Base-by-base conservation (phyloP, 2,888 invertebrate species). In the Drosophila quinaria region DNA sequence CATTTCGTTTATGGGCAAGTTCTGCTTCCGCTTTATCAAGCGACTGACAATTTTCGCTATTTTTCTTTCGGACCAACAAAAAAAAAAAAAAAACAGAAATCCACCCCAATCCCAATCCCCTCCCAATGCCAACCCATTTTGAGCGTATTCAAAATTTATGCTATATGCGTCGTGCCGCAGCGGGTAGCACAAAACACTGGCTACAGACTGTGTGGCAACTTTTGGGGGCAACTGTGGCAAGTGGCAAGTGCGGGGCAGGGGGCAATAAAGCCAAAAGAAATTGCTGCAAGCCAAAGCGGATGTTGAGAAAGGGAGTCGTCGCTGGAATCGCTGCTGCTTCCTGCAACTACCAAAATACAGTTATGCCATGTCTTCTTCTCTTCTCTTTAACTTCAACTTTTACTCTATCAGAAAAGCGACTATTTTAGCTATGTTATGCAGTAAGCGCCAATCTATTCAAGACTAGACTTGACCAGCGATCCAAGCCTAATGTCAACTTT, bases 1-100 rank as follows among this genome's bases (percentile, higher is more conserved):
- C 86, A 87, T 88, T 87, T 87, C 86, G 86, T 87, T 87, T 87
- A 87, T 87, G 87, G 89, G 82, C 86, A 88, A 87, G 86, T 88
- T 87, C 82, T 88, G 89, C 86, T 87, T 85, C 84, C 84, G 84
- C 82, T 85, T 87, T 85, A 86, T 86, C 88, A 86, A 86, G 88
- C 87, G 87, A 81, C 86, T 88, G 87, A 88, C 86, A 86, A 84
- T 88, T 86, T 88, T 88, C 87, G 87, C 86, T 80, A 79, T 87
- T 84, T 81, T 87, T 80, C 66, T 75, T 78, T 60, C 51, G 63
- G 69, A 70, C 78, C 55, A 49, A 55, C 29, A 25, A 6, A 25
- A 25, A 6, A 25, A 25, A 0, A 6, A 29, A 6, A 29, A 29
- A 1, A 29, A 29, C 6, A 8, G 8, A 29, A 29, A 8, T 29